Evolutionary conservation across 2,797 vertebrate genomes (phyloP), one percentile per base, ranked within the genome.

Genomic region (Antrozous pallidus): DNA sequence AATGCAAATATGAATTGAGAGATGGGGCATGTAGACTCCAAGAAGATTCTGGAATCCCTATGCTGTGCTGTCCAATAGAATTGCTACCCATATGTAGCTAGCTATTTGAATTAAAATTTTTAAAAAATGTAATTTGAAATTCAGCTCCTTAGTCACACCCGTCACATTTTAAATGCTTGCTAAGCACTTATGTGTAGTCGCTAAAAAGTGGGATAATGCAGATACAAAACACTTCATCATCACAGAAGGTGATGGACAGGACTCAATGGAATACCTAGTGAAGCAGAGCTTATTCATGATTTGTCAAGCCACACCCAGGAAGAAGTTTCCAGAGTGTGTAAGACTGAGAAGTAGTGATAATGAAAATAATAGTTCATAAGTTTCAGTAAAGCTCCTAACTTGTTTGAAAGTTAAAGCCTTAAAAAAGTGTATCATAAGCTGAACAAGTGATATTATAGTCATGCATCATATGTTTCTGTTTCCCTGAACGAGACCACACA

Each of bases 331-430:
- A 85, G 14, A 22, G 8, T 70, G 1, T 36, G 28, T 3, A 93
- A 56, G 86, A 90, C 16, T 69, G 18, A 92, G 63, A 80, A 92
- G 9, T 2, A 74, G 49, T 47, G 51, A 85, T 54, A 85, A 1
- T 47, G 24, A 28, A 81, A 88, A 45, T n/a, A 94, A 91, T 1
- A 91, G 56, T 38, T 54, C 11, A 28, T 26, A 69, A 40, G 28
- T 49, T 93, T 26, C 3, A 85, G 18, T 81, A 70, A 91, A 91
- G 33, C 26, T 84, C 28, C 87, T 61, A 58, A 82, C 54, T 10
- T 81, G 8, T 88, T 67, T 84, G 13, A 47, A 92, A 92, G 42
- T 47, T 95, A 58, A 36, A 81, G 54, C 22, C 36, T 94, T 90
- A 74, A 90, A 77, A 87, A 81, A 86, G n/a, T 2, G 20, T 33